Evolutionary conservation across 2,113 vertebrate genomes (phyloP).

Genomic region (Callithrix jacchus): DNA sequence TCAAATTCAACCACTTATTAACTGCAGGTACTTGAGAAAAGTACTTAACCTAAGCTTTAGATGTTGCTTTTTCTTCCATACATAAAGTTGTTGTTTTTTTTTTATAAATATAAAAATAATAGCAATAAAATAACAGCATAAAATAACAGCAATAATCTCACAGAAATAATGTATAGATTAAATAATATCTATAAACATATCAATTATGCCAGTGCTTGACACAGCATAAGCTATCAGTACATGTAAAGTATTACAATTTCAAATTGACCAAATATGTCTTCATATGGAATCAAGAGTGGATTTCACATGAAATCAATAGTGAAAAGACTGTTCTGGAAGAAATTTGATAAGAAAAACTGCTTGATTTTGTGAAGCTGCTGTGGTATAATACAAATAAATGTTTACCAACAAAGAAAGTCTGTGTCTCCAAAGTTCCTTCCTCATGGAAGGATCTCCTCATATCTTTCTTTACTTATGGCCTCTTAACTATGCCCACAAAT

Average conservation of each 20-base stretch:
- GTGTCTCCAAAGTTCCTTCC: no score
- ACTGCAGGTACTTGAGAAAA: background rate
- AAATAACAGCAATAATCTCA: background rate
- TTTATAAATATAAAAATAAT: no score
- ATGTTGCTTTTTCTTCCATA: background rate
- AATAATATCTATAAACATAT: background rate
- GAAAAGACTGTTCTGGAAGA: background rate
- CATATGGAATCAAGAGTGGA: background rate
- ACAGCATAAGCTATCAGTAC: background rate
- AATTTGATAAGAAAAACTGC: background rate
- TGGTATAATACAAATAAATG: background rate
- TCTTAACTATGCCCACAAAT: background rate
- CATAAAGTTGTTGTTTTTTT: background rate
- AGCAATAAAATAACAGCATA: no score
- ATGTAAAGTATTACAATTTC: background rate
- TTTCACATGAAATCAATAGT: background rate
- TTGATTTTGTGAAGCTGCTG: background rate
- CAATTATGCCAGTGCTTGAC: background rate
- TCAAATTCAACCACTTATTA: background rate
- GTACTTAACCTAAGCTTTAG: background rate
- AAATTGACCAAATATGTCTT: conserved; percentile 7
- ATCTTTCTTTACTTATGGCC: background rate
- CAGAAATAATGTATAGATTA: background rate
- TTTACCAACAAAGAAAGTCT: background rate
- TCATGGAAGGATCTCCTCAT: background rate